Evolutionary conservation across 2,113 vertebrate species (phyloP).

Genomic region (Mirounga angustirostris): DNA sequence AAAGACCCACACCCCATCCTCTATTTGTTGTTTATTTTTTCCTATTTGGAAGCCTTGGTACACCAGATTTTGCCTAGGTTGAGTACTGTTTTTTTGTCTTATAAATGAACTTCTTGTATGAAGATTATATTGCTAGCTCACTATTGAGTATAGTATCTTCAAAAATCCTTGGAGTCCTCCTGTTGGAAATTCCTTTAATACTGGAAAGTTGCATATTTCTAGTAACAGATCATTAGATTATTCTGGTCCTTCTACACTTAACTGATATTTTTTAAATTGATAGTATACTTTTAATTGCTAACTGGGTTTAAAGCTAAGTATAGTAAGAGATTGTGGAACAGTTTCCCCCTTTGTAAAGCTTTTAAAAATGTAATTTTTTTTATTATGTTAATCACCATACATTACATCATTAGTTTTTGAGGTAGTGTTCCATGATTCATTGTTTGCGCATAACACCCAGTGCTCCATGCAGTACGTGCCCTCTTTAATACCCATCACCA

Average conservation of each 20-base stretch:
- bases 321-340: not conserved
- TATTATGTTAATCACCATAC: no score
- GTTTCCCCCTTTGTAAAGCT: not conserved
- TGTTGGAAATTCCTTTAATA: not conserved
- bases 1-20: not conserved
- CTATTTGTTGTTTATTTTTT: not conserved
- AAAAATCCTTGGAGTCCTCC: not conserved
- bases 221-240: not conserved
- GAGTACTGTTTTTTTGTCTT: not conserved
- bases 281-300: not conserved
- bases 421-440: no score
- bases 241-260: not conserved
- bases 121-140: not conserved
- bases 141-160: not conserved
- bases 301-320: not conserved
- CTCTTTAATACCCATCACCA: no score
- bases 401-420: no score
- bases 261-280: not conserved
- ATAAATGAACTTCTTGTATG: not conserved
- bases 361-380: not conserved
- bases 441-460: no score
- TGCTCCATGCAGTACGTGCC: no score
- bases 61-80: not conserved
- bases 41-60: not conserved
- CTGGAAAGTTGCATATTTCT: not conserved